These are phyloP conservation scores for Rynchops niger DNA, from an alignment of 2,113 vertebrate species.

Conservation along the genomic window DNA sequence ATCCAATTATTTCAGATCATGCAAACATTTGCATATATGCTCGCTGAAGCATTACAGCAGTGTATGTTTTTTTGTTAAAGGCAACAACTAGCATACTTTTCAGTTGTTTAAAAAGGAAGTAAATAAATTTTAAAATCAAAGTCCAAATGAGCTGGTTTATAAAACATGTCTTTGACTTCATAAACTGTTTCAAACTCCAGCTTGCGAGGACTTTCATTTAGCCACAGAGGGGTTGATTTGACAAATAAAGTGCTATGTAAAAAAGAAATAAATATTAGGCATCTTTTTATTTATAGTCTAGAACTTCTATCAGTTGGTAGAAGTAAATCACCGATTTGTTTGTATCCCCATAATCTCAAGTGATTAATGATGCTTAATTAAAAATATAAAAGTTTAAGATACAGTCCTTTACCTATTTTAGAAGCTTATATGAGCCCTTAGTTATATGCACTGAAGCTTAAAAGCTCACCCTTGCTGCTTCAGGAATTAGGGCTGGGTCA, in stretches of 20 bases:
- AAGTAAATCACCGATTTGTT: not conserved
- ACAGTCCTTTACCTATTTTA: not conserved
- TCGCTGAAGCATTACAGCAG: not conserved
- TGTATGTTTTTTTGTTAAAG: not conserved
- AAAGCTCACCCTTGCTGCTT: not conserved
- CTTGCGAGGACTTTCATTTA: not conserved
- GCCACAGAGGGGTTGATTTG: not conserved
- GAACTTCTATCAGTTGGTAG: not conserved
- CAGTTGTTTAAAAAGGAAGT: not conserved
- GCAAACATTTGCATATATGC: not conserved
- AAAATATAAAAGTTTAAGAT: not conserved
- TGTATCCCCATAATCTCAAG: not conserved
- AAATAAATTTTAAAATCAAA: not conserved
- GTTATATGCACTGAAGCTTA: not conserved
- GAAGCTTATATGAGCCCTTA: not conserved
- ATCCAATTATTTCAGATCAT: not conserved
- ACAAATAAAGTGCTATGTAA: not conserved
- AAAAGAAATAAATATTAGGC: rapidly evolving
- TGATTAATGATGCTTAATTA: not conserved
- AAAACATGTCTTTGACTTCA: not conserved
- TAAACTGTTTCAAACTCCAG: not conserved
- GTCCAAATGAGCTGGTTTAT: not conserved
- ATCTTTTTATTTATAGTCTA: not conserved
- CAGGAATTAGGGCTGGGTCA: not conserved
- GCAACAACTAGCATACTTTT: not conserved